Evolutionary conservation across 2,113 vertebrate genomes (phyloP), one percentile per base, ranked within the genome.

Genomic region (Semnornis frantzii): DNA sequence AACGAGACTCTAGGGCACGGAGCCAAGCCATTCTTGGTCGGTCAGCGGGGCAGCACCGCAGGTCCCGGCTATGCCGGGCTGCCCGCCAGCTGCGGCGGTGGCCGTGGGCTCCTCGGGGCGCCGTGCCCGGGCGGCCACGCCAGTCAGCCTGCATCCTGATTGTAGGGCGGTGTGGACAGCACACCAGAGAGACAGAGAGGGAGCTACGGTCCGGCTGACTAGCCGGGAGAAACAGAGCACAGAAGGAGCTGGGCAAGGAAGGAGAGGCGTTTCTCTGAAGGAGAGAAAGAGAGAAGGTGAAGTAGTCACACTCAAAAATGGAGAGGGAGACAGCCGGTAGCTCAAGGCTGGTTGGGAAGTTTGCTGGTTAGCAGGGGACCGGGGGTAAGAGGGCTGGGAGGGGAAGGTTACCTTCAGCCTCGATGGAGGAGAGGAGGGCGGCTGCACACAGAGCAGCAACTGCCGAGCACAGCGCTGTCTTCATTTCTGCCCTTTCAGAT

Each of bases 331-430:
- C 85, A 87, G 58, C 28, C 7, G 21, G 69, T 77, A 86, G 80
- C 64, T 85, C 57, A 68, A 79, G 83, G 62, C 27, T 66, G 80
- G 24, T 16, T 39, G 80, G 77, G 74, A 91, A 44, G 30, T 79
- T 86, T 80, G 39, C 12, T 73, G 93, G 83, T 83, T 92, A 89
- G 74, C 0, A 0, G 89, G 95, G 50, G 79, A 83, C 58, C 0
- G 9, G 60, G 57, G 91, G 48, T 79, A 31, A 55, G 65, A 16
- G 60, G 15, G 31, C 58, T 58, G 62, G 48, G 48, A 89, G 76
- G 60, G 79, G 52, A 87, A 72, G 89, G 95, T 98, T 99, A 99
- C 99, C 99, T 99, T 99, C 98, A 95, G 98, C 99, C 94, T 98
- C 97, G 85, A 97, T 97, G 94, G 97, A 98, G 92, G 97, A 97